Evolutionary conservation across 2,797 vertebrate species (phyloP).

Genomic region (Schizopygopsis malacanthus): DNA sequence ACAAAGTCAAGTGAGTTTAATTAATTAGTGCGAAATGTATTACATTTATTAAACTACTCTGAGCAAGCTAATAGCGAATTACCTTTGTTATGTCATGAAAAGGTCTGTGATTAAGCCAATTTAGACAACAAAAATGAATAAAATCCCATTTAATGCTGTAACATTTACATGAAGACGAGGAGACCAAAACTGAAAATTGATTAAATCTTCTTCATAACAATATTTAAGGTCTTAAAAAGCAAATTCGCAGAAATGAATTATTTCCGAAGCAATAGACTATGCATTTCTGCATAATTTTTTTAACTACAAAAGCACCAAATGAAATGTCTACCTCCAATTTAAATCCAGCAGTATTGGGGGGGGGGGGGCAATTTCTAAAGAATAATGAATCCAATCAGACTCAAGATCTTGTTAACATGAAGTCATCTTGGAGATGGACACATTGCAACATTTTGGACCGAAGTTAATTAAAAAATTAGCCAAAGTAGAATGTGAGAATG

Average conservation of each 20-base stretch:
- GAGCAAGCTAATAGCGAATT: not conserved
- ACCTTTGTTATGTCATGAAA: not conserved
- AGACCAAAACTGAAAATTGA: not conserved
- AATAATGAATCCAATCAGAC: constrained; percentile 76
- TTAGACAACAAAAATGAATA: not conserved
- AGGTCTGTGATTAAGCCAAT: constrained; percentile 19
- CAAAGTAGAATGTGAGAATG: constrained; percentile 32
- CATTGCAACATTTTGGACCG: constrained; percentile 20
- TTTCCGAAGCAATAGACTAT: not conserved
- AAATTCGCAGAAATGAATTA: not conserved
- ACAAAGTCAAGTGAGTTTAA: not conserved
- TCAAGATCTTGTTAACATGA: constrained; percentile 68
- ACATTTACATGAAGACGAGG: not conserved
- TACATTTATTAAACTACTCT: not conserved
- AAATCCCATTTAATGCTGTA: not conserved
- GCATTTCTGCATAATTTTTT: constrained; percentile 53
- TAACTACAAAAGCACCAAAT: constrained; percentile 68
- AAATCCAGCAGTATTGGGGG: constrained; percentile 70
- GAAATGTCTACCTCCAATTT: constrained; percentile 67
- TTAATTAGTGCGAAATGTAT: not conserved
- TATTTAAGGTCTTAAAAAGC: not conserved
- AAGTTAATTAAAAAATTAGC: constrained; percentile 53
- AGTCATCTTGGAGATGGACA: constrained; percentile 54
- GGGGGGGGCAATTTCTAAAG: constrained; percentile 64
- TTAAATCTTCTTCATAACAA: not conserved